phyloP scores from a whole-genome alignment of 2,888 invertebrate species.

The Endomychus coccineus region DNA sequence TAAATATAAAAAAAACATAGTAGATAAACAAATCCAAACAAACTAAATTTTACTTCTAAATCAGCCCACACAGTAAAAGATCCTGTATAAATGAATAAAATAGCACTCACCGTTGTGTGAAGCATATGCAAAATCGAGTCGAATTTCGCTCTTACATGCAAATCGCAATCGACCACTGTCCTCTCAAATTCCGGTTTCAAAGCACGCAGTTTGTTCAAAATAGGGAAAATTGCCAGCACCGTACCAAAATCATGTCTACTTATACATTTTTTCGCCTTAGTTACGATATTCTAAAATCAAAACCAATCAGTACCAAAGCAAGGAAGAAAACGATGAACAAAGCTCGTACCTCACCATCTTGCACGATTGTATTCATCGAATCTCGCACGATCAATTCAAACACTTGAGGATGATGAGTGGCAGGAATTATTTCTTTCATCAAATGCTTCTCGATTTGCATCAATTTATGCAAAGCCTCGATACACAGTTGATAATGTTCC shows the following conservation, averaged over 20 bases:
- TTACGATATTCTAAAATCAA: constrained; percentile 57
- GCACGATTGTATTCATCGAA: constrained; percentile 76
- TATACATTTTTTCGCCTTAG: constrained; percentile 67
- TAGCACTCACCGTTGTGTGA: constrained; percentile 66
- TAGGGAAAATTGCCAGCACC: constrained; percentile 74
- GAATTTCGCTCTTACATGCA: constrained; percentile 61
- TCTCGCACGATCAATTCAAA: constrained; percentile 77
- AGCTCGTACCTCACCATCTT: constrained; percentile 79
- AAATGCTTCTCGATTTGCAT: constrained; percentile 81
- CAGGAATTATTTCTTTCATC: constrained; percentile 77
- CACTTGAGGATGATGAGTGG: constrained; percentile 71
- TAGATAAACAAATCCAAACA: too few relatives aligned
- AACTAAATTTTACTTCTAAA: too few relatives aligned
- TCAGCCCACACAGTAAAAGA: too few relatives aligned
- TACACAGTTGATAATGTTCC: constrained; percentile 74
- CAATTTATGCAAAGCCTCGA: constrained; percentile 74
- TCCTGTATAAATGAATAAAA: neutral
- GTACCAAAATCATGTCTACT: constrained; percentile 71
- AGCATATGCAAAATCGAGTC: constrained; percentile 65
- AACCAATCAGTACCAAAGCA: constrained; percentile 5
- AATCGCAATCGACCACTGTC: constrained; percentile 65
- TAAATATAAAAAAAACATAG: too few relatives aligned
- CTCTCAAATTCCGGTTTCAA: constrained; percentile 76
- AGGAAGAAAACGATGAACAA: too few relatives aligned
- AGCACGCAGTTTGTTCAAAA: constrained; percentile 67